Evolutionary conservation across 2,113 vertebrate species (phyloP), one percentile per base, ranked within the genome.

Genomic region (Cololabis saira): DNA sequence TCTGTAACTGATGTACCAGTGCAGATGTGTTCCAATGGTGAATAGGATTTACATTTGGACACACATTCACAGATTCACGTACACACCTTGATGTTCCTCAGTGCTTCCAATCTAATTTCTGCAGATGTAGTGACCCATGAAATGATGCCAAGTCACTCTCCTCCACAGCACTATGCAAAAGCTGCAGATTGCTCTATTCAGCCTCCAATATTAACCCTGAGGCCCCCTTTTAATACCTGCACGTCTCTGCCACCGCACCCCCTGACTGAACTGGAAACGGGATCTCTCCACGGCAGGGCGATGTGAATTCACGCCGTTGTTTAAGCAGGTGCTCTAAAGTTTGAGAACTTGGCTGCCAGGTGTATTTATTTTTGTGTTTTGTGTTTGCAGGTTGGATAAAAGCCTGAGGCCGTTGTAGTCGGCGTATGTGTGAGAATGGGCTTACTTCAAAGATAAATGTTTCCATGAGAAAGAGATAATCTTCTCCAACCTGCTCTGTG

Each of bases 41-140:
- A 69, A 76, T 21, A 53, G 50, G 71, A 73, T 80, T 82, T 68
- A 76, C 59, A 43, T 61, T 37, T 18, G 37, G 30, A 56, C 30
- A 45, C 41, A 44, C 22, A 19, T 49, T 67, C 61, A 55, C 74
- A 78, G 8, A 54, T 33, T 76, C 56, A 54, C 5, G 15, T 44
- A 77, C 56, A 80, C 65, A 83, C 81, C 52, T 61, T 75, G 74
- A 84, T 86, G 83, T 82, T 87, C 58, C 67, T 51, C 60, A 72
- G 75, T 71, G 80, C 83, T 73, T 82, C 75, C 76, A 90, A 90
- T 91, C 80, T 85, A 87, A 90, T 92, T 91, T 89, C 77, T 90
- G 74, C 83, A 85, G 87, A 85, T 84, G 89, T 82, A 88, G 82
- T 90, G 90, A 92, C 89, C 91, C 89, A 65, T 91, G 90, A 92